Evolutionary conservation across 2,113 vertebrate genomes (phyloP).

Genomic region (Callopanchax toddi): DNA sequence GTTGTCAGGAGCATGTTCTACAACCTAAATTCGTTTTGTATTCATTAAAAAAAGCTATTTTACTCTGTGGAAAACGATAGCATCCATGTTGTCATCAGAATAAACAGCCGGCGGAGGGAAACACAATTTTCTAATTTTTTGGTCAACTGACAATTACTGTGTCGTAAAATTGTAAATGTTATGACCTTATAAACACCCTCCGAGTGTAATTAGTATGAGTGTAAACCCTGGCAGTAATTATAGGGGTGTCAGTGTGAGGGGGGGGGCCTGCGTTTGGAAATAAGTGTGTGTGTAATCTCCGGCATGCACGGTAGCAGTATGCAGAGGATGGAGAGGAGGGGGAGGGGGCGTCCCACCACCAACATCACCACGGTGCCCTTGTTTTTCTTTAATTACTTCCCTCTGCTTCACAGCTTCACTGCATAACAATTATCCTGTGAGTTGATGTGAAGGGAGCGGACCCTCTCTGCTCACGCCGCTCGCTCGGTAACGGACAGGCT

Average conservation of each 20-base stretch:
- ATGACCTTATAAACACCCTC: conserved; percentile 51
- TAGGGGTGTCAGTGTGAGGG: conserved; percentile 37
- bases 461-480: conserved; percentile 38
- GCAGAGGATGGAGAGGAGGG: conserved; percentile 41
- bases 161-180: conserved; percentile 52
- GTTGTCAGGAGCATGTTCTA: conserved; percentile 3
- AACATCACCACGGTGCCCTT: conserved; percentile 64
- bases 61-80: conserved; percentile 2
- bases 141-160: conserved; percentile 54
- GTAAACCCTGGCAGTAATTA: conserved; percentile 60
- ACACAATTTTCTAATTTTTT: conserved; percentile 38
- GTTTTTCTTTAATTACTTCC: conserved; percentile 80
- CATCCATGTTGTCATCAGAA: conserved; percentile 12
- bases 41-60: conserved; percentile 32
- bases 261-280: conserved; percentile 11
- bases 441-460: conserved; percentile 62
- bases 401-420: conserved; percentile 72
- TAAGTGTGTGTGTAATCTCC: conserved; percentile 25
- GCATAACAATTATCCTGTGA: conserved; percentile 75
- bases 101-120: conserved; percentile 32
- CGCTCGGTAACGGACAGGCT: conserved; percentile 38
- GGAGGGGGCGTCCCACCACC: conserved; percentile 35
- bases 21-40: conserved; percentile 13
- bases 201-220: conserved; percentile 53
- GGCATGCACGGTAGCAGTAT: conserved; percentile 14